Evolutionary conservation across 1,140 invertebrate species (phyloP).

Genomic region (Drosophila navojoa): DNA sequence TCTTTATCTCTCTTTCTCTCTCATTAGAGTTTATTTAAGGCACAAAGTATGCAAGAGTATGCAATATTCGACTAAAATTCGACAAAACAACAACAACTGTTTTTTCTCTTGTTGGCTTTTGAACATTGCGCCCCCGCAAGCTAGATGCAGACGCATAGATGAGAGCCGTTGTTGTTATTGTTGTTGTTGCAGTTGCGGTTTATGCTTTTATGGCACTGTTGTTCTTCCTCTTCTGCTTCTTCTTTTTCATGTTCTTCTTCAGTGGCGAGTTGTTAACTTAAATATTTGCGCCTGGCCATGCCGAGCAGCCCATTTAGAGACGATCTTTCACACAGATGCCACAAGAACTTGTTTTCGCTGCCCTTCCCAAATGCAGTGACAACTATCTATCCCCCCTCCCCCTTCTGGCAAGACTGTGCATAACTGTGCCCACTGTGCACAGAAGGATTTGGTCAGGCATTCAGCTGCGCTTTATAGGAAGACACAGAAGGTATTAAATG

Average conservation of each 20-base stretch:
- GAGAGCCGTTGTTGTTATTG: neutral
- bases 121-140: conserved; percentile 36
- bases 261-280: conserved; percentile 74
- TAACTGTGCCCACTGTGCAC: conserved; percentile 26
- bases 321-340: conserved; percentile 42
- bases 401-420: neutral
- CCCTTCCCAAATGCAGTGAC: conserved; percentile 62
- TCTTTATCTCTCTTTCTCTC: neutral
- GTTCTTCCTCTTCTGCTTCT: too few relatives aligned
- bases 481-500: conserved; percentile 62
- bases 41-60: neutral
- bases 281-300: conserved; percentile 69
- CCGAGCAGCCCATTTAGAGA: conserved; percentile 32
- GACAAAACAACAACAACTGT: neutral
- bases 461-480: conserved; percentile 29
- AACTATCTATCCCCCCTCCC: conserved; percentile 31
- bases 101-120: conserved; percentile 41
- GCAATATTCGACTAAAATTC: neutral
- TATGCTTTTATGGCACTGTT: conserved; percentile 68
- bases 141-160: conserved; percentile 8
- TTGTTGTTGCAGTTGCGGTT: conserved; percentile 39
- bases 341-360: conserved; percentile 64
- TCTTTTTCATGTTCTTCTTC: conserved; percentile 32
- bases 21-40: neutral
- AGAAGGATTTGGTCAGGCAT: conserved; percentile 26